Evolutionary conservation across 2,888 invertebrate genomes (phyloP), one percentile per base, ranked within the genome.

Genomic region (Clanis bilineata): DNA sequence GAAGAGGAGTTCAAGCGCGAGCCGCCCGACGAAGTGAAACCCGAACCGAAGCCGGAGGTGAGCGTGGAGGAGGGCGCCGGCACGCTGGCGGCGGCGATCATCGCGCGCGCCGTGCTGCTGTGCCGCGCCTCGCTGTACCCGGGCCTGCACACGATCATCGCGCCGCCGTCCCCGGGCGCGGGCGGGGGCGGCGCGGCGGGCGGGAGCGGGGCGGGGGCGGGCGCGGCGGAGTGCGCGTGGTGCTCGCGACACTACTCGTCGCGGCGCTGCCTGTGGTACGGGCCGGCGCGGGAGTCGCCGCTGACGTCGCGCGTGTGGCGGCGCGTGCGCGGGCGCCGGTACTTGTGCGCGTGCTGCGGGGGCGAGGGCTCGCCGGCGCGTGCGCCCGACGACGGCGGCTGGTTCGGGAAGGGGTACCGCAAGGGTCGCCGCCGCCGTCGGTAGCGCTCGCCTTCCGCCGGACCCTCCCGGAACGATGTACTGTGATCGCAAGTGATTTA

Each of bases 381-480:
- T 43, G 62, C 59, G 59, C 64, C 60, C 47, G 69, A 77, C 75
- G 80, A 75, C 67, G 82, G 79, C 73, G 97, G 97, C 56, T 97
- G 97, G 97, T 97, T 96, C 89, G 97, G 97, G 65, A 97, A 97
- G 91, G 97, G 97, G 6, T 96, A 95, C 85, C 94, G 95, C 71
- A 97, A 97, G 88, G 94, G 94, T 51, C 93, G 94, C 54, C 93
- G 93, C 67, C 82, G 88, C 41, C 90, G 90, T 67, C 92, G 93
- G 88, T 88, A 88, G 83, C 85, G 67, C 43, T 38, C 57, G 70
- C 63, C 59, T 61, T 59, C 44, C 59, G 62, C 64, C 72, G 78
- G 65, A 84, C 83, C 73, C 70, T 72, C 56, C 63, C 64, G 60
- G 56, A 36, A 32, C 18, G 18, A 38, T 18, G 28, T 10, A 9